Conservation (phyloP, 2,797 vertebrate species). For the Bradypodion ventrale region DNA sequence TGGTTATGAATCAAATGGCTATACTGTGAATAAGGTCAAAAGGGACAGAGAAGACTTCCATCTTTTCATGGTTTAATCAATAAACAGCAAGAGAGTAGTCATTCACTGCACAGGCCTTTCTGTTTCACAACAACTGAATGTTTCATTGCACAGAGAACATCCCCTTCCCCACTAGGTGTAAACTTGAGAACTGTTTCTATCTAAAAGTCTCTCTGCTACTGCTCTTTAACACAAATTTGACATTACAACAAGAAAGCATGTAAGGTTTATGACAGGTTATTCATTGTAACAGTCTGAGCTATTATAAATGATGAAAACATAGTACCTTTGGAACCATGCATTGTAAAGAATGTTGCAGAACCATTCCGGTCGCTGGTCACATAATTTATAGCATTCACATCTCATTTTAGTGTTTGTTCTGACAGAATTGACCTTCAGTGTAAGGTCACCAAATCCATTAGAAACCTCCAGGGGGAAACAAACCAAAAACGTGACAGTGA, state of each 20-base stretch:
- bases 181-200: neutral
- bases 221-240: slow-evolving; percentile 5
- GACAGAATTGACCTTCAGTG: slow-evolving; percentile 35
- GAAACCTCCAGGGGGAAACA: neutral
- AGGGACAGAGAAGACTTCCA: neutral
- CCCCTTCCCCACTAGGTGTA: rapidly evolving
- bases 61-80: slow-evolving; percentile 9
- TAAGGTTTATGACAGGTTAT: neutral
- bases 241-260: neutral
- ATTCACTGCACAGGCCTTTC: neutral
- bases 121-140: neutral
- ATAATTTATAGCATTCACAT: neutral
- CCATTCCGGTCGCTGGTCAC: neutral
- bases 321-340: slow-evolving; percentile 15
- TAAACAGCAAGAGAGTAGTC: slow-evolving; percentile 13
- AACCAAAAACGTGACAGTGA: neutral
- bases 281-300: neutral
- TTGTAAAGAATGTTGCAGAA: neutral
- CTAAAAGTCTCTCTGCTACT: neutral
- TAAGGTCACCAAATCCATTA: slow-evolving; percentile 19
- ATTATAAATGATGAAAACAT: neutral
- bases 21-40: slow-evolving; percentile 2
- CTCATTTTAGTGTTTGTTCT: slow-evolving; percentile 36
- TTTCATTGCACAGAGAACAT: neutral
- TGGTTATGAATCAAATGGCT: slow-evolving; percentile 25